phyloP scores from a whole-genome alignment of 2,888 invertebrate genomes.

The Melanostoma scalare region DNA sequence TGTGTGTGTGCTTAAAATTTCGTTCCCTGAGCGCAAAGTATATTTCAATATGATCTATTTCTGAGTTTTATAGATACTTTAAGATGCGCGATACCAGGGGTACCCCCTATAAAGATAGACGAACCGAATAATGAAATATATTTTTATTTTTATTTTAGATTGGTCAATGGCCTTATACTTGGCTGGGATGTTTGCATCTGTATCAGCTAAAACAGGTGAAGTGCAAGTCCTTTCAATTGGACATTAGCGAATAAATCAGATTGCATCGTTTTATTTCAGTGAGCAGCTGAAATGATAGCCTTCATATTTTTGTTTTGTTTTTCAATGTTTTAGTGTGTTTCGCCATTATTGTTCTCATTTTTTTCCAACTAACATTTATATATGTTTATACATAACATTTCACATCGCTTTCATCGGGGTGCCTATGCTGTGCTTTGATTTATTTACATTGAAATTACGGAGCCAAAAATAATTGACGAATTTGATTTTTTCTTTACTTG shows the following conservation, averaged over 20 bases:
- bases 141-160: constrained; percentile 47
- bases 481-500: not conserved
- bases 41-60: constrained; percentile 47
- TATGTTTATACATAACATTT: constrained; percentile 11
- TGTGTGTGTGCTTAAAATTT: not conserved
- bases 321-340: constrained; percentile 1
- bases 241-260: constrained; percentile 12
- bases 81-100: not conserved
- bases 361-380: not conserved
- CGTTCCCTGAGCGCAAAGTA: constrained; percentile 10
- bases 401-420: not conserved
- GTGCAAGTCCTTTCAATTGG: constrained; percentile 31
- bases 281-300: not conserved
- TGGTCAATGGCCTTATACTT: constrained; percentile 60
- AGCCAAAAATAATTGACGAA: no score
- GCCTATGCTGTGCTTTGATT: not conserved
- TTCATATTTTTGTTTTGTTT: not conserved
- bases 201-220: constrained; percentile 61
- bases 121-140: not conserved
- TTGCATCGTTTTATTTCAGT: not conserved
- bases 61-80: constrained; percentile 27
- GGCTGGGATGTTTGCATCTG: constrained; percentile 52
- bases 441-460: not conserved
- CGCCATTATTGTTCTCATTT: not conserved
- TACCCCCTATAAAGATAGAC: not conserved